Conservation (phyloP, 2,113 vertebrate species). For the Numida meleagris region DNA sequence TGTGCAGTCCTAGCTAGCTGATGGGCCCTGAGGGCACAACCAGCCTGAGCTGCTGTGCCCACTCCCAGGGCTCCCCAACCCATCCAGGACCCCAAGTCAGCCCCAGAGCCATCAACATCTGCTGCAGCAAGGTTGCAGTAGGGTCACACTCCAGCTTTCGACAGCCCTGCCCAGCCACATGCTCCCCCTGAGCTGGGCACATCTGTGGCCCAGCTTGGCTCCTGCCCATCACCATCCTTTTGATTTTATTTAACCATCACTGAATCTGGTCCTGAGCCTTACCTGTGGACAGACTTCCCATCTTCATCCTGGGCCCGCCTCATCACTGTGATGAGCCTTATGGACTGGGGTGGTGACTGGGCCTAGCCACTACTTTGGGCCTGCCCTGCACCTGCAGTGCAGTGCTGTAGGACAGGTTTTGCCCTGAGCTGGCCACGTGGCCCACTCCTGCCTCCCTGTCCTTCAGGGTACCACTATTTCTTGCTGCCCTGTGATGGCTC, state of each 20-base stretch:
- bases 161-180: neutral
- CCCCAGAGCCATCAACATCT: too few relatives aligned
- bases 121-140: accelerated
- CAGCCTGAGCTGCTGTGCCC: neutral
- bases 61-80: accelerated
- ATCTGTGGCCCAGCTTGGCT: neutral
- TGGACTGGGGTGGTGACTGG: neutral
- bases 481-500: too few relatives aligned
- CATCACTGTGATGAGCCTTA: accelerated
- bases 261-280: neutral
- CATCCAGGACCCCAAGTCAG: neutral
- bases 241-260: accelerated
- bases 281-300: accelerated
- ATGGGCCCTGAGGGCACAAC: accelerated
- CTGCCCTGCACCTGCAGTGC: accelerated
- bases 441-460: neutral
- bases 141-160: neutral
- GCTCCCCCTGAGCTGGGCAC: accelerated
- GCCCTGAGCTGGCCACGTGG: accelerated
- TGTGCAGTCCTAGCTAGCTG: neutral
- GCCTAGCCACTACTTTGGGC: neutral
- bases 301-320: neutral
- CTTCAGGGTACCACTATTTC: accelerated
- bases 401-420: neutral
- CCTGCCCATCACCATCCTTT: too few relatives aligned